These are phyloP conservation scores for Heterodera schachtii DNA, from an alignment of 1,140 invertebrate species.

Conservation along the genomic window DNA sequence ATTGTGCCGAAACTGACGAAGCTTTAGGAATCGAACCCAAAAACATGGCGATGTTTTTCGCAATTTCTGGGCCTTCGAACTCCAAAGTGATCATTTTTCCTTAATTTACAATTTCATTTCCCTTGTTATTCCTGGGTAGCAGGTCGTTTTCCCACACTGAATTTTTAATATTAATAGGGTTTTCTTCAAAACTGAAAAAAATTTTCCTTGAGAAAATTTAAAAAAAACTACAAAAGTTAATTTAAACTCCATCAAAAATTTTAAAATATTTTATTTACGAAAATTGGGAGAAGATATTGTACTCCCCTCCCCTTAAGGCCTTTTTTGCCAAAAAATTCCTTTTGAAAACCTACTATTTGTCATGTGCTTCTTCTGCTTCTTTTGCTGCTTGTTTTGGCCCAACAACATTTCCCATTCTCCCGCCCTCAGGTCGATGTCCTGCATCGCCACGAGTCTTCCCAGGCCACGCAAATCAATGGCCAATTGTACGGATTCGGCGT, in stretches of 20 bases:
- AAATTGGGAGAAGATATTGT: too few species aligned
- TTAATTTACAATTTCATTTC: too few species aligned
- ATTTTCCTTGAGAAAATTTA: too few species aligned
- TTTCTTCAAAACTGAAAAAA: too few species aligned
- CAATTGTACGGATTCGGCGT: conserved; percentile 20
- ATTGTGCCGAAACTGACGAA: conserved; percentile 13
- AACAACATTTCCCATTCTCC: conserved; percentile 42
- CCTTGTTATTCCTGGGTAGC: too few species aligned
- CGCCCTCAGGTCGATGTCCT: conserved; percentile 38
- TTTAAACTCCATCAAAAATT: too few species aligned
- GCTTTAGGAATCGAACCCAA: background rate
- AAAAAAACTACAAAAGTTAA: too few species aligned
- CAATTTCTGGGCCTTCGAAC: background rate
- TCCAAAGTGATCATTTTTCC: conserved; percentile 39
- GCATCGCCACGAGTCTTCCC: conserved; percentile 30
- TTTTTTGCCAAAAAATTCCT: too few species aligned
- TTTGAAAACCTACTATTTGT: background rate
- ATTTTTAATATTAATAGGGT: too few species aligned
- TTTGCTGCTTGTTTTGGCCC: conserved; percentile 25
- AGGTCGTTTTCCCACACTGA: too few species aligned
- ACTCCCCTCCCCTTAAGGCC: too few species aligned
- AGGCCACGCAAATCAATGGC: background rate
- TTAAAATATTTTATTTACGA: too few species aligned
- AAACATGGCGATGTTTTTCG: background rate
- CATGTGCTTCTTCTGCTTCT: conserved; percentile 18